Base-by-base conservation (phyloP, 2,113 vertebrate genomes). In the Alectura lathami region DNA sequence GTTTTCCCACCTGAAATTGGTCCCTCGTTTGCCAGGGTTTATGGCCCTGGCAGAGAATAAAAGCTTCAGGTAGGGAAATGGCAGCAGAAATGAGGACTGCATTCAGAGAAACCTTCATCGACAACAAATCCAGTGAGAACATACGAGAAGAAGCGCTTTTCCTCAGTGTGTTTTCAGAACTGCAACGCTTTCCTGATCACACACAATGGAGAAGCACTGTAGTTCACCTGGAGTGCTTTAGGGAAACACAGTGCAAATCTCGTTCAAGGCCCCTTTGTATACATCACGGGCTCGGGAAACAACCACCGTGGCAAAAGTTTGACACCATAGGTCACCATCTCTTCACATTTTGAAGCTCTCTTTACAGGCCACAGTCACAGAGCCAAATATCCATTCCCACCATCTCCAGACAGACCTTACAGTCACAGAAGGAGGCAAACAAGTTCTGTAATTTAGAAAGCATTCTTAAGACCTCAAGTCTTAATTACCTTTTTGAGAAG, bases 401-500 rank as follows among this genome's bases (percentile, higher is more conserved):
- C 9, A 11, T 10, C 47, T 30, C 78, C 45, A 74, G 34, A 18
- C 42, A 50, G 40, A 36, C 20, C 42, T 30, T 42, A 36, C 53
- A 64, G 54, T 45, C 63, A 47, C 3, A 45, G 53, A 72, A 75
- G 3, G 11, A 60, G 15, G 17, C 36, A 27, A 26, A 34, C 17
- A 20, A 26, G 3, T 6, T 0, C 2, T 14, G 30, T 30, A 34
- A n/a, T 17, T 34, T 17, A 36, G 1, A 43, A 47, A 42, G 27
- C 21, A 13, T 51, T 45, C 40, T 42, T n/a, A 29, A 62, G 42
- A 23, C 14, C 29, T 43, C 34, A 17, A 17, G 32, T 7, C 38
- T 32, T 18, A 96, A 98, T 98, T 98, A 99, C 99, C 99, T 98
- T 98, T 98, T 80, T 96, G 96, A 51, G 92, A 83, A 53, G 95